Base-by-base conservation (phyloP, 2,113 vertebrate genomes). In the Echinops telfairi region DNA sequence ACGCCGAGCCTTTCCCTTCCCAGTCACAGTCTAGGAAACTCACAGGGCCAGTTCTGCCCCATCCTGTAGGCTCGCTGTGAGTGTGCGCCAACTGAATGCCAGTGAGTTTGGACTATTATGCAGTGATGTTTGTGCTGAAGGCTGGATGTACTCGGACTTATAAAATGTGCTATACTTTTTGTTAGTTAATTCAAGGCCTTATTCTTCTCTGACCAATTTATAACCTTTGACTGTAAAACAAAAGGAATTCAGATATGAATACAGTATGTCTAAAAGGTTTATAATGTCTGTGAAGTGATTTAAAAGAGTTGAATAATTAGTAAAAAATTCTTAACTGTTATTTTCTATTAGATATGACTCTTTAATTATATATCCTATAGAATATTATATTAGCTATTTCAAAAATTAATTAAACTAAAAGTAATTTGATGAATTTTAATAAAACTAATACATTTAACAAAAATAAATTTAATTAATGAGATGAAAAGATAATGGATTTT, bases 151-250 rank as follows among this genome's bases (percentile, higher is more conserved):
- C 78, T 81, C 84, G 73, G 73, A 89, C 47, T 73, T 88, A 88
- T 19, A 68, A 71, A 91, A 57, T 36, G 9, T 43, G 33, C 62
- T 40, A 68, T 62, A 47, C 91, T 76, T 90, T 95, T 73, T 81
- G 62, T 81, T 71, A 94, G 81, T 92, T 86, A 93, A 89, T 17
- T 53, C 79, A 89, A 78, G 10, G 33, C 64, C 25, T 92, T 68
- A 91, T 92, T 10, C 36, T 75, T 94, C 17, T 78, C 2, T 64
- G 64, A 66, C 7, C 10, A 85, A 80, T 68, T 57, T 86, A 38
- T 71, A 81, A 36, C 31, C 25, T 70, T 70, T 76, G 73, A 33
- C 75, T 71, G 0, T 94, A 88, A 60, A 16, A 36, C 31, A 25
- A 36, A 93, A 22, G 73, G 47, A 15, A 14, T 9, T 60, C 9